Percentiles rank a stretch among this genome's conserved stretches.
phyloP scores from a whole-genome alignment of 2,113 vertebrate species.

The Epinephelus lanceolatus region DNA sequence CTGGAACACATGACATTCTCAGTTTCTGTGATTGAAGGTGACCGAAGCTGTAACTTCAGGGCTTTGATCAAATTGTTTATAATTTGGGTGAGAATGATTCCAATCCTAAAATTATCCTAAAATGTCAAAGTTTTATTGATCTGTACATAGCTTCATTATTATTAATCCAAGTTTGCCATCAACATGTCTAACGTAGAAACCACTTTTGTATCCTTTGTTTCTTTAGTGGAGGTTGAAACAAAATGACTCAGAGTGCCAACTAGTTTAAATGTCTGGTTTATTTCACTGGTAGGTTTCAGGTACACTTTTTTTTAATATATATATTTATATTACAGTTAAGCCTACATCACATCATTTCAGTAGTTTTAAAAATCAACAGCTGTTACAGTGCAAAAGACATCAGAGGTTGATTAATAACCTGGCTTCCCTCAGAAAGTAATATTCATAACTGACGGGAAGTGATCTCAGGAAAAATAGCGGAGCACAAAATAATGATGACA shows the following conservation, averaged over 20 bases:
- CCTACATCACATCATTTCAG: neutral
- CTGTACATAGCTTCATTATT: too few relatives aligned
- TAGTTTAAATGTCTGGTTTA: slow-evolving; percentile 42
- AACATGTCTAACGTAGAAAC: neutral
- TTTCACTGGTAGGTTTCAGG: slow-evolving; percentile 33
- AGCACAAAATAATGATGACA: neutral
- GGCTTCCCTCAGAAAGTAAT: neutral
- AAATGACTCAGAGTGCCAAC: slow-evolving; percentile 8
- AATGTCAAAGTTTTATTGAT: too few relatives aligned
- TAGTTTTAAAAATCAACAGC: slow-evolving; percentile 1
- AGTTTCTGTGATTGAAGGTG: neutral
- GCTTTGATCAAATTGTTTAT: neutral
- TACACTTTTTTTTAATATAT: neutral
- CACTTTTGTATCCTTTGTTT: neutral
- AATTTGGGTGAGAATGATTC: neutral
- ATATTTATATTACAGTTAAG: slow-evolving; percentile 6
- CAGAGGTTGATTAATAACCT: neutral
- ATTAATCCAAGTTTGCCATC: too few relatives aligned
- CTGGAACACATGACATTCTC: neutral
- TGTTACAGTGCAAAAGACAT: neutral
- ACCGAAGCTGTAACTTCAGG: neutral
- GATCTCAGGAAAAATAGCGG: neutral
- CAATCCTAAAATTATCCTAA: neutral
- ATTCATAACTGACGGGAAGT: neutral
- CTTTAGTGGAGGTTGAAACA: neutral